Conservation (phyloP, 2,888 invertebrate species). For the Ochropleura plecta region DNA sequence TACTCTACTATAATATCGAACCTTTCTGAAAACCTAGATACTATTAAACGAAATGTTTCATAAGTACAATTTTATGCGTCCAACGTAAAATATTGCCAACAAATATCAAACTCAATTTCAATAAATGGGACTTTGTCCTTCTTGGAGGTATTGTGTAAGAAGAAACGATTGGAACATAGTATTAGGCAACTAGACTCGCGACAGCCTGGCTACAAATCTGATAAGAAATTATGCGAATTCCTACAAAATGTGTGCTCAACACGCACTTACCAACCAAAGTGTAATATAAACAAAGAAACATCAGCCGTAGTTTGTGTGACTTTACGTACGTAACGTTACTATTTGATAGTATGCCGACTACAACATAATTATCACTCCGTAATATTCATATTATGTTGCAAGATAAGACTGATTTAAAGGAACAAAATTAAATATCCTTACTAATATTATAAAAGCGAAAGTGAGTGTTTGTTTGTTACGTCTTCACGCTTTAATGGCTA, state of each 20-base stretch:
- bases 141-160: constrained; percentile 19
- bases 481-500: no score
- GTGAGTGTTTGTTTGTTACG: no score
- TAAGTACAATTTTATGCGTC: constrained; percentile 6
- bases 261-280: constrained; percentile 25
- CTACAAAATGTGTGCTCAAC: constrained; percentile 37
- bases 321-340: constrained; percentile 1
- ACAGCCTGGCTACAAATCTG: constrained; percentile 18
- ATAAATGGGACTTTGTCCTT: constrained; percentile 21
- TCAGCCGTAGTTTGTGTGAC: not conserved
- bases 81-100: constrained; percentile 3
- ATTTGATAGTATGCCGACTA: not conserved
- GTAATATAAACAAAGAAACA: constrained; percentile 6
- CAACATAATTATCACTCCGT: not conserved
- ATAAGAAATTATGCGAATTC: constrained; percentile 41
- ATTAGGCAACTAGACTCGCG: constrained; percentile 7
- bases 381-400: not conserved
- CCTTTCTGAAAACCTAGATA: not conserved
- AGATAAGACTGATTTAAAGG: not conserved
- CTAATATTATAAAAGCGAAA: no score
- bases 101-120: constrained; percentile 29
- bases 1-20: not conserved
- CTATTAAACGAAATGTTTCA: not conserved
- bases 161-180: constrained; percentile 3
- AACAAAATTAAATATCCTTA: not conserved